phyloP scores from a whole-genome alignment of 1,140 invertebrate genomes.

The Aricia agestis region DNA sequence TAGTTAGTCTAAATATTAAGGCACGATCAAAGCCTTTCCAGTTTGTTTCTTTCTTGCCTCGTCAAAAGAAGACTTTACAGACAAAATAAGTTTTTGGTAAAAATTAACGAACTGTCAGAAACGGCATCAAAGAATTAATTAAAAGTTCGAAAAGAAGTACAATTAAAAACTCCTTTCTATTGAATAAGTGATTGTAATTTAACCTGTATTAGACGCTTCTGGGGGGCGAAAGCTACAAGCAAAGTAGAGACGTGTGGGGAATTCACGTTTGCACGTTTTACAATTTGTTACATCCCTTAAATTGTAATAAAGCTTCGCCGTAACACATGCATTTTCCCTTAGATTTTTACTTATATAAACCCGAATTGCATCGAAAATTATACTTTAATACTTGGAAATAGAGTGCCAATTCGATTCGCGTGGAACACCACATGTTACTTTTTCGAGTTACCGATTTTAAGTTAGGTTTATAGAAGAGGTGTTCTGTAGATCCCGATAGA shows the following conservation, averaged over 20 bases:
- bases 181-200: not conserved
- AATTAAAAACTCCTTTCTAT: not conserved
- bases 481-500: constrained; percentile 40
- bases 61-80: no score
- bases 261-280: constrained; percentile 64
- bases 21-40: no score
- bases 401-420: constrained; percentile 19
- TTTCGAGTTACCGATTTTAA: constrained; percentile 19
- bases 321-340: constrained; percentile 47
- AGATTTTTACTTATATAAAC: constrained; percentile 24
- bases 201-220: constrained; percentile 32
- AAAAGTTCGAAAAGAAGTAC: constrained; percentile 38
- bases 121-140: constrained; percentile 14
- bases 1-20: no score
- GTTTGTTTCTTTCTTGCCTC: no score
- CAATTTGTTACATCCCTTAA: constrained; percentile 71
- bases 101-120: no score
- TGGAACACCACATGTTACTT: not conserved
- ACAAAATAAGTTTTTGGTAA: no score
- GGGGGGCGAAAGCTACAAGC: constrained; percentile 56
- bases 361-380: constrained; percentile 15
- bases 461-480: constrained; percentile 55
- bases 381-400: constrained; percentile 16
- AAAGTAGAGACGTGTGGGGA: constrained; percentile 57
- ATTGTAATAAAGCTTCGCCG: constrained; percentile 67